Evolutionary conservation across 2,888 invertebrate species (phyloP).

Genomic region (Lepidonotus clava): DNA sequence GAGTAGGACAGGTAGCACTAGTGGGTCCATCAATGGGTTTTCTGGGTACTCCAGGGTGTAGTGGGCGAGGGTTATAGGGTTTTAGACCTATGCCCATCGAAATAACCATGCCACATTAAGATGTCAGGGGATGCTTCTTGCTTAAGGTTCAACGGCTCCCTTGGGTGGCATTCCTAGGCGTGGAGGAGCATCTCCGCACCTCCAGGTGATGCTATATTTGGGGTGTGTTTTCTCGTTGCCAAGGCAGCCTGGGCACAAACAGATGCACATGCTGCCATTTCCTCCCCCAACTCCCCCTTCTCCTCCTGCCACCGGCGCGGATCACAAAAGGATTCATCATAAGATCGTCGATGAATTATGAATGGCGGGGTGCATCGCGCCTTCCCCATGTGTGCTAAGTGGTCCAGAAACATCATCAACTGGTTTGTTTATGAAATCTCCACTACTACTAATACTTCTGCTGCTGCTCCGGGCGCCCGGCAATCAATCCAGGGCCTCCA

Average conservation of each 20-base stretch:
- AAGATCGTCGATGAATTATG: not conserved
- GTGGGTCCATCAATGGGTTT: too few relatives aligned
- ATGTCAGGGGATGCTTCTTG: too few relatives aligned
- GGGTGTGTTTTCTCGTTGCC: not conserved
- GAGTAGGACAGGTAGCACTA: not conserved
- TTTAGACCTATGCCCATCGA: too few relatives aligned
- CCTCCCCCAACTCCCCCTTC: too few relatives aligned
- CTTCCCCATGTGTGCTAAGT: slow-evolving; percentile 15
- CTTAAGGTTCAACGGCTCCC: too few relatives aligned
- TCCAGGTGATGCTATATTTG: not conserved
- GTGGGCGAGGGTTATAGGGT: too few relatives aligned
- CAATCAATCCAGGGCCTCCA: not conserved
- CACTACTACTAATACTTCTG: too few relatives aligned
- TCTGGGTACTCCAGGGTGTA: too few relatives aligned
- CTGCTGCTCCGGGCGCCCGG: not conserved
- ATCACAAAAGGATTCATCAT: not conserved
- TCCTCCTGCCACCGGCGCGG: not conserved
- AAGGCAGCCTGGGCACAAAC: not conserved
- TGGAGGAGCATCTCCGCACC: not conserved
- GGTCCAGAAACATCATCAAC: slow-evolving; percentile 20
- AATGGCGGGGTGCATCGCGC: not conserved
- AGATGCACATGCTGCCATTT: slow-evolving; percentile 22
- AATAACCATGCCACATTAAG: too few relatives aligned
- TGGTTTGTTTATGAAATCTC: slow-evolving; percentile 11
- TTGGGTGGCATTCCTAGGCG: too few relatives aligned